These are phyloP conservation scores for Thelaira solivaga DNA, from an alignment of 2,888 invertebrate species.

Conservation along the genomic window DNA sequence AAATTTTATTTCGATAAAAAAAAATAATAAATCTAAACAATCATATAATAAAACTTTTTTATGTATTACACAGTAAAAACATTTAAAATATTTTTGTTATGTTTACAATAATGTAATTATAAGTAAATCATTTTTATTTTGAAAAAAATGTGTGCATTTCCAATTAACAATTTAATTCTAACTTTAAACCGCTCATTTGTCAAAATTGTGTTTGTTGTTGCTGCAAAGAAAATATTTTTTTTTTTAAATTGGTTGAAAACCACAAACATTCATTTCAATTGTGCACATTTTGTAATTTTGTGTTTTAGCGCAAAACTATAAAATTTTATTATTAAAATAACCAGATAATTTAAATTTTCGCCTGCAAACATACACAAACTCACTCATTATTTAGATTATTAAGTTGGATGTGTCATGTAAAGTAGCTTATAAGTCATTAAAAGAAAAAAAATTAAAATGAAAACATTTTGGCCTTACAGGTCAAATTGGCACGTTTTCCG, in stretches of 20 bases:
- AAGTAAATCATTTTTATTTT: too few species aligned
- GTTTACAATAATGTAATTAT: too few species aligned
- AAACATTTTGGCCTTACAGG: constrained; percentile 26
- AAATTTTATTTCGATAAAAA: too few species aligned
- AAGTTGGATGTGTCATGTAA: constrained; percentile 12
- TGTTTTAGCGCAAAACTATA: background rate
- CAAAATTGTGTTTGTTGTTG: too few species aligned
- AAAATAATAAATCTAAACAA: too few species aligned
- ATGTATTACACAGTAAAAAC: too few species aligned
- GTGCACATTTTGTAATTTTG: background rate
- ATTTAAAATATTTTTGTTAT: too few species aligned
- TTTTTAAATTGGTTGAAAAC: background rate
- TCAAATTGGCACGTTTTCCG: constrained; percentile 50
- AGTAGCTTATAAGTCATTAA: constrained; percentile 6
- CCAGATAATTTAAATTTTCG: background rate
- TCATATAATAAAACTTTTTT: too few species aligned
- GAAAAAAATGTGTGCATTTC: too few species aligned
- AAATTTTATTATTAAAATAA: background rate
- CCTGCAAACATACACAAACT: background rate
- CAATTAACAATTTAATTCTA: too few species aligned
- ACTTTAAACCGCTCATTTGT: too few species aligned
- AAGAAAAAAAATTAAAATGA: background rate
- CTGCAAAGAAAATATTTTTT: background rate
- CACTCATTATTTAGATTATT: background rate
- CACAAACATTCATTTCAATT: background rate